Conservation (phyloP, 2,797 vertebrate species). For the Hyperoplus immaculatus region DNA sequence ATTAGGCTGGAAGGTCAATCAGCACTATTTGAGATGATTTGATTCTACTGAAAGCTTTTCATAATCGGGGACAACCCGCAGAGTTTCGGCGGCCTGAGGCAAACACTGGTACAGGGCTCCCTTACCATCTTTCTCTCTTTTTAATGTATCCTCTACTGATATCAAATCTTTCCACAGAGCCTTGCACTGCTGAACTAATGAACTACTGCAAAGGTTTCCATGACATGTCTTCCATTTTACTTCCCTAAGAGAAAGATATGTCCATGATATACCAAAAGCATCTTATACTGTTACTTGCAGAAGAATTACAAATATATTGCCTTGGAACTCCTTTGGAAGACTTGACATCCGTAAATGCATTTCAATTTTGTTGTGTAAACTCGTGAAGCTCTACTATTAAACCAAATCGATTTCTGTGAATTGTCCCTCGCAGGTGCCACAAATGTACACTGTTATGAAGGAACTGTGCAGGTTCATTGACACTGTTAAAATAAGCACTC, state of each 20-base stretch:
- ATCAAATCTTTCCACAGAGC: slow-evolving; percentile 34
- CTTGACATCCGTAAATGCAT: slow-evolving; percentile 24
- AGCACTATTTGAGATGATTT: slow-evolving; percentile 66
- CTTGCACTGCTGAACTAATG: slow-evolving; percentile 42
- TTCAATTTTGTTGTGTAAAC: slow-evolving; percentile 38
- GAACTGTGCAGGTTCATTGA: slow-evolving; percentile 7
- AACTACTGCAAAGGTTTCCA: slow-evolving; percentile 41
- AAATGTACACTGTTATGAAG: slow-evolving; percentile 8
- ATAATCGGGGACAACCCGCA: slow-evolving; percentile 54
- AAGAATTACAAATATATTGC: background rate
- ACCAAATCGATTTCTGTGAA: slow-evolving; percentile 35
- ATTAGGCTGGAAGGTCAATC: slow-evolving; percentile 82
- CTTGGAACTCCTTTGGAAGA: background rate
- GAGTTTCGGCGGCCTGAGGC: slow-evolving; percentile 44
- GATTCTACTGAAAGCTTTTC: slow-evolving; percentile 67
- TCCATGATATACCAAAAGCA: background rate
- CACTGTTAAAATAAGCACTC: slow-evolving; percentile 8
- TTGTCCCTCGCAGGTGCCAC: slow-evolving; percentile 11
- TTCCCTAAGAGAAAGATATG: slow-evolving; percentile 17
- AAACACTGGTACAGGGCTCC: slow-evolving; percentile 14
- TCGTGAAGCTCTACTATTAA: slow-evolving; percentile 23
- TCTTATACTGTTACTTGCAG: background rate
- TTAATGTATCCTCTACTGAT: slow-evolving; percentile 42
- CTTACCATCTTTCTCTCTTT: slow-evolving; percentile 25
- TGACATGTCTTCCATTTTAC: slow-evolving; percentile 19